These are phyloP conservation scores for Lethenteron camtschaticum DNA, from an alignment of 2,113 vertebrate species.

Conservation along the genomic window DNA sequence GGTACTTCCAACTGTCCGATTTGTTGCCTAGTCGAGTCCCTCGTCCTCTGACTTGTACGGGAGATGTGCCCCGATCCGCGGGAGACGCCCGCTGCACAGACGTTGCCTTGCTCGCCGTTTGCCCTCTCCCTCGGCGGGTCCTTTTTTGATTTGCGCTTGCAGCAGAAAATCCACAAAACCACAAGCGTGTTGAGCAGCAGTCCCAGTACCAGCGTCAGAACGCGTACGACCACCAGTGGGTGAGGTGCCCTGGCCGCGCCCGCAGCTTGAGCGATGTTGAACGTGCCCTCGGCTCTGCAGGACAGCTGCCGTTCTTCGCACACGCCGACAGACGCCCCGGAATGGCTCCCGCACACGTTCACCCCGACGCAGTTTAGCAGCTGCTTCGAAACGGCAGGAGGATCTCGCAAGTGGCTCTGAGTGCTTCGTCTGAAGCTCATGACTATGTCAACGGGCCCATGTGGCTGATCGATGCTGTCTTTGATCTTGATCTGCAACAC, in stretches of 20 bases:
- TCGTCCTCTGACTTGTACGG: too few relatives aligned
- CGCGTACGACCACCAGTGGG: background rate
- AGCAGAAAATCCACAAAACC: background rate
- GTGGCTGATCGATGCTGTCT: background rate
- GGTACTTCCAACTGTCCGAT: too few relatives aligned
- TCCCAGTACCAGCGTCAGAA: background rate
- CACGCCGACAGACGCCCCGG: background rate
- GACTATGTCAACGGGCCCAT: background rate
- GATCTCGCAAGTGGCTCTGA: background rate
- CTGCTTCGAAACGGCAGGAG: background rate
- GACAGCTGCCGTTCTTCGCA: slow-evolving; percentile 3
- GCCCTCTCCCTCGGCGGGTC: background rate
- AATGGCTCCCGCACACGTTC: background rate
- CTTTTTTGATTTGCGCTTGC: background rate
- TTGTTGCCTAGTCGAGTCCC: too few relatives aligned
- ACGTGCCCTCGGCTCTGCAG: slow-evolving; percentile 1
- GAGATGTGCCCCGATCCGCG: background rate
- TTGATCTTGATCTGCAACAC: background rate
- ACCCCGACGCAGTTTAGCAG: background rate
- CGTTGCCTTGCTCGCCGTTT: background rate
- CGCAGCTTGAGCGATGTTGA: background rate
- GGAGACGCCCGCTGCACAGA: background rate
- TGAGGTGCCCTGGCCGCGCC: background rate
- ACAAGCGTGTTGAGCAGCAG: background rate
- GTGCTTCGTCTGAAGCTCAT: background rate